phyloP scores from a whole-genome alignment of 2,113 vertebrate species.

The human region GRCh38 chr16:27976501-27977000 shows the following conservation, averaged over 20 bases:
- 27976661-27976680: neutral
- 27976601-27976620: neutral
- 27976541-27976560: accelerated
- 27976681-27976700: neutral
- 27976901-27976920: neutral
- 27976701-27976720: neutral
- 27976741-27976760: neutral
- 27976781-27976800: neutral
- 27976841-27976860: neutral
- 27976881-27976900: neutral
- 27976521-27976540: accelerated
- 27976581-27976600: accelerated
- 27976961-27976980: too few species aligned
- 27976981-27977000: neutral
- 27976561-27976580: neutral
- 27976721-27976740: neutral
- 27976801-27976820: neutral
- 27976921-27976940: neutral
- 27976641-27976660: neutral
- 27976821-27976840: neutral
- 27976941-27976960: neutral
- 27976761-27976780: neutral
- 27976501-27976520: neutral
- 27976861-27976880: neutral
- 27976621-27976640: accelerated